Evolutionary conservation across 1,140 invertebrate genomes (phyloP).

Genomic region (Sogatella furcifera): DNA sequence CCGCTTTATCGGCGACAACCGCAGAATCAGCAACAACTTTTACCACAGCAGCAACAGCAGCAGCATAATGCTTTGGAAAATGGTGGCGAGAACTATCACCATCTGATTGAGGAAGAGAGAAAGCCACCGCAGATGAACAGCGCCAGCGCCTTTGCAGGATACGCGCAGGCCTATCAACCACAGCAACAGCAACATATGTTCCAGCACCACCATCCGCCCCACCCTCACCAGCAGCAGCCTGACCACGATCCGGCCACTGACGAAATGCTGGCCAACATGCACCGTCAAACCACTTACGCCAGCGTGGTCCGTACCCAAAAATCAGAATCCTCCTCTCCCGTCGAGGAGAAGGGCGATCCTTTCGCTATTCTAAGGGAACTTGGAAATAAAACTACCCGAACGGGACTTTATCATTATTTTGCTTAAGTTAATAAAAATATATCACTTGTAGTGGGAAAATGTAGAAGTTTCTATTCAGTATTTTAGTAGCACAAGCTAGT

Average conservation of each 20-base stretch:
- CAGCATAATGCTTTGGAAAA: slow-evolving; percentile 8
- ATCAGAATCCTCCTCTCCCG: not conserved
- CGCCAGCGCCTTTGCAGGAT: slow-evolving; percentile 27
- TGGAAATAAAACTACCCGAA: slow-evolving; percentile 13
- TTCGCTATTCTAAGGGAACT: slow-evolving; percentile 18
- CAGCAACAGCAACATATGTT: slow-evolving; percentile 11
- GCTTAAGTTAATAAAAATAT: slow-evolving; percentile 4
- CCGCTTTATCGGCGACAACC: slow-evolving; percentile 38
- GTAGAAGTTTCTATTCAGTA: too few relatives aligned
- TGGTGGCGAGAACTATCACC: not conserved
- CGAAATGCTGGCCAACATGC: slow-evolving; percentile 9
- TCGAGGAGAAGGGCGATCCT: slow-evolving; percentile 15
- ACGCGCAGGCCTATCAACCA: slow-evolving; percentile 22
- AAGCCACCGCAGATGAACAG: slow-evolving; percentile 27
- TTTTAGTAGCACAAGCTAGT: too few relatives aligned
- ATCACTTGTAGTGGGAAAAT: not conserved
- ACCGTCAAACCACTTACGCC: slow-evolving; percentile 11
- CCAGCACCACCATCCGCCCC: not conserved
- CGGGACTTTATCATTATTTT: slow-evolving; percentile 21
- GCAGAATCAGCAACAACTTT: not conserved
- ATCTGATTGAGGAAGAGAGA: slow-evolving; percentile 7
- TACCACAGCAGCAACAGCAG: slow-evolving; percentile 32
- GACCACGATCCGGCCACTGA: slow-evolving; percentile 13
- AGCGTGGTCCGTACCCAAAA: slow-evolving; percentile 7
- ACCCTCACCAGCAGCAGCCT: too few relatives aligned